phyloP scores from a whole-genome alignment of 35 echinoderm and acorn worm species.

The Holothuria glaberrima region DNA sequence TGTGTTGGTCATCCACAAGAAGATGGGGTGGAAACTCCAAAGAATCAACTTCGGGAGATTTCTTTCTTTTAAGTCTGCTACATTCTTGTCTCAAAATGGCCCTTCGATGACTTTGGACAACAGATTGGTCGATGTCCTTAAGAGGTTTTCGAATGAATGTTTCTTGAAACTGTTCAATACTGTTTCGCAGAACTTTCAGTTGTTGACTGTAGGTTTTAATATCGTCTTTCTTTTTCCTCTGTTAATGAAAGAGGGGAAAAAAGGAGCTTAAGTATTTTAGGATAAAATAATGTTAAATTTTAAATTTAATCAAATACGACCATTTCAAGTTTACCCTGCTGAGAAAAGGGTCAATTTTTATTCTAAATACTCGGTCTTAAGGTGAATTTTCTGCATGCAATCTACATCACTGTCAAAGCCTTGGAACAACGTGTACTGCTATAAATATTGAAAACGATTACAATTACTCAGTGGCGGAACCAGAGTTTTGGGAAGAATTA shows the following conservation, averaged over 20 bases:
- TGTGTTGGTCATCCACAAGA: conserved; percentile 68
- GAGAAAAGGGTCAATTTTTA: too few species aligned
- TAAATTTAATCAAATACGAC: too few species aligned
- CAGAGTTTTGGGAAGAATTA: too few species aligned
- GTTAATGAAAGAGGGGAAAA: background rate
- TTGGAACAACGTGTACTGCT: too few species aligned
- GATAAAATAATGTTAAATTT: too few species aligned
- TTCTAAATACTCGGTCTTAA: background rate
- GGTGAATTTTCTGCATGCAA: too few species aligned
- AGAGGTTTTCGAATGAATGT: background rate
- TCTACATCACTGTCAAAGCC: too few species aligned
- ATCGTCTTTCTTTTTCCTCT: background rate
- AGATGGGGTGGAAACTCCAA: conserved; percentile 32
- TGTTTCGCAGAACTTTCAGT: background rate
- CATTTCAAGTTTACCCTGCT: too few species aligned
- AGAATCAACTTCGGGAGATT: background rate
- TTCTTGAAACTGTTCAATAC: background rate
- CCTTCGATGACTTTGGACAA: background rate
- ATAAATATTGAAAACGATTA: too few species aligned
- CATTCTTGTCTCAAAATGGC: background rate
- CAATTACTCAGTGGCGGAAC: too few species aligned
- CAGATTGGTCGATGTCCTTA: background rate
- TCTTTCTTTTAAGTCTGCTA: background rate
- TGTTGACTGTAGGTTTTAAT: conserved; percentile 6
- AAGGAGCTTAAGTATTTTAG: too few species aligned